Conservation (phyloP, 2,888 invertebrate species). For the Scaptomyza parva region DNA sequence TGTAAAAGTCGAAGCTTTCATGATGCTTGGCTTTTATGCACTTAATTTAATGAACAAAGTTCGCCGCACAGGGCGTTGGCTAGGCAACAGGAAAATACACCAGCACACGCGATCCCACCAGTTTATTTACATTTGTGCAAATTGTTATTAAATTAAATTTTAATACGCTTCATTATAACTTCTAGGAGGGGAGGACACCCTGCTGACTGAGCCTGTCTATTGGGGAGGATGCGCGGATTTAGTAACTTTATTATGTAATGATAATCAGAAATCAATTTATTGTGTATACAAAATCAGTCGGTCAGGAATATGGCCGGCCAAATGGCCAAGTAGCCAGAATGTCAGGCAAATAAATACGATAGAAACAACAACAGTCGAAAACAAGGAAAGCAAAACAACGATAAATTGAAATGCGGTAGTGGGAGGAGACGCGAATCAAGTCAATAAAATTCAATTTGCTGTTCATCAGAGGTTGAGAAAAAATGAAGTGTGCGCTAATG, state of each 20-base stretch:
- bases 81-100: slow-evolving; percentile 31
- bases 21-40: slow-evolving; percentile 41
- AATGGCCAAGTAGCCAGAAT: slow-evolving; percentile 37
- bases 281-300: slow-evolving; percentile 51
- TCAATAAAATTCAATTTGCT: slow-evolving; percentile 77
- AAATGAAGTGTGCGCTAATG: slow-evolving; percentile 63
- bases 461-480: slow-evolving; percentile 59
- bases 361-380: neutral
- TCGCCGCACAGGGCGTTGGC: slow-evolving; percentile 66
- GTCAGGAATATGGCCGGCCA: slow-evolving; percentile 3
- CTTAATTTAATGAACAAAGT: slow-evolving; percentile 79
- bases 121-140: slow-evolving; percentile 79
- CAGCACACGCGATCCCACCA: slow-evolving; percentile 12
- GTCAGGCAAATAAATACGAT: slow-evolving; percentile 41
- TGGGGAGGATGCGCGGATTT: slow-evolving; percentile 43
- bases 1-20: no score
- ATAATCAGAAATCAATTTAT: slow-evolving; percentile 80
- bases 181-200: slow-evolving; percentile 31
- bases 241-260: slow-evolving; percentile 71
- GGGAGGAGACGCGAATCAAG: slow-evolving; percentile 56
- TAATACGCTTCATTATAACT: slow-evolving; percentile 79
- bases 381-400: slow-evolving; percentile 4
- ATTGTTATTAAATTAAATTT: slow-evolving; percentile 80
- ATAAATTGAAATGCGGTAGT: slow-evolving; percentile 33
- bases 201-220: slow-evolving; percentile 8